Conservation (phyloP, 2,888 invertebrate species). For the Mythimna pallens region DNA sequence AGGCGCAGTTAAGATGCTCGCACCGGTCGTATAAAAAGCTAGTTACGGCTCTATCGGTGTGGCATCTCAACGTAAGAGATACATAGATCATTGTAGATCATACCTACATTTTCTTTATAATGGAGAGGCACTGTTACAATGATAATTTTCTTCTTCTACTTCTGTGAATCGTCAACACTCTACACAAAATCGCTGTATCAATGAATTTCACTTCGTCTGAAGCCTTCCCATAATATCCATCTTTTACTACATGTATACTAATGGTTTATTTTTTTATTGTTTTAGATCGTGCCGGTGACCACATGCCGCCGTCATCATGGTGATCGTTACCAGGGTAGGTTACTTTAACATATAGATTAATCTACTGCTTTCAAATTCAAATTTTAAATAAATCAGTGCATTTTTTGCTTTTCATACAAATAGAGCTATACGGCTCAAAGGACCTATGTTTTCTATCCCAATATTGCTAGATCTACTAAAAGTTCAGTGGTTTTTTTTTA, state of each 20-base stretch:
- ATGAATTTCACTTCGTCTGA: too few species aligned
- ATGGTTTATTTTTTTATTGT: conserved; percentile 57
- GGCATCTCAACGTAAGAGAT: too few species aligned
- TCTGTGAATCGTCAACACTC: not conserved
- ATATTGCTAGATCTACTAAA: too few species aligned
- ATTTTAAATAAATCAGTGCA: not conserved
- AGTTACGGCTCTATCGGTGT: too few species aligned
- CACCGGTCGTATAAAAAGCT: too few species aligned
- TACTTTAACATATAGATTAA: not conserved
- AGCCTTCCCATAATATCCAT: not conserved
- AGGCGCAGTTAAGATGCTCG: too few species aligned
- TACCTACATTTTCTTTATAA: not conserved
- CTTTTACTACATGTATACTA: not conserved
- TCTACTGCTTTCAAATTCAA: not conserved
- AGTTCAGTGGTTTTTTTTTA: too few species aligned
- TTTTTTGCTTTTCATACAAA: not conserved
- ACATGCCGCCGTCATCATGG: conserved; percentile 92
- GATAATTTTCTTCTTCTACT: not conserved
- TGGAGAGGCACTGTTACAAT: not conserved
- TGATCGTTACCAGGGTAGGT: conserved; percentile 95
- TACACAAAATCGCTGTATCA: too few species aligned
- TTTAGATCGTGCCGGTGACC: conserved; percentile 87
- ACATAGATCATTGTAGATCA: too few species aligned
- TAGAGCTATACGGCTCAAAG: not conserved
- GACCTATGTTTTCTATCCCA: not conserved